These are phyloP conservation scores for Pomatostomus ruficeps DNA, from an alignment of 2,113 vertebrate species.

Conservation along the genomic window DNA sequence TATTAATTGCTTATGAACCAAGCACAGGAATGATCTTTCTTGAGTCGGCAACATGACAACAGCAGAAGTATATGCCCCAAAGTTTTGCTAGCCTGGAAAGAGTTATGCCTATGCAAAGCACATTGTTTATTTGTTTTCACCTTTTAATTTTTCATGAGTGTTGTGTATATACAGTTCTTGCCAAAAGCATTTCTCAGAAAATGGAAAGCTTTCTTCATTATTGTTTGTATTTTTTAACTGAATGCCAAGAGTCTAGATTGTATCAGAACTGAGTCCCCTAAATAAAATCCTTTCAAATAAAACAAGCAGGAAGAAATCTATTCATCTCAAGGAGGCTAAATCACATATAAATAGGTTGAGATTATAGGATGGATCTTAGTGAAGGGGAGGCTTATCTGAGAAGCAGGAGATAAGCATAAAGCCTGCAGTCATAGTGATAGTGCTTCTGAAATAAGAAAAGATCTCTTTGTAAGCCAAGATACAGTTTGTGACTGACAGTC, in stretches of 20 bases:
- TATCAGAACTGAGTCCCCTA: not conserved
- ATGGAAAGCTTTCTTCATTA: not conserved
- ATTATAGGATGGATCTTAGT: slow-evolving; percentile 12
- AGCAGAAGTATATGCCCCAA: not conserved
- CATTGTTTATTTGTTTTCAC: not conserved
- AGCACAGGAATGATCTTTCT: not conserved
- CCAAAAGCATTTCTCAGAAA: not conserved
- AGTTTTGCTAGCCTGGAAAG: not conserved
- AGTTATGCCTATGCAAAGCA: not conserved
- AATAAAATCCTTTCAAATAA: slow-evolving; percentile 23
- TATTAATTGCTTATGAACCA: not conserved
- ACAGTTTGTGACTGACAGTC: not conserved
- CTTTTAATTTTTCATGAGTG: not conserved
- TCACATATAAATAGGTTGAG: slow-evolving; percentile 7
- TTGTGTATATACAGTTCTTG: not conserved
- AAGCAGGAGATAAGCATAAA: slow-evolving; percentile 16
- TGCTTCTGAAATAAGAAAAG: slow-evolving; percentile 31
- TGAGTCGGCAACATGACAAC: not conserved
- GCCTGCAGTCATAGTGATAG: slow-evolving; percentile 13
- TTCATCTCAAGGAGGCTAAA: slow-evolving; percentile 18
- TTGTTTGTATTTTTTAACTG: not conserved
- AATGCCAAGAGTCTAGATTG: not conserved
- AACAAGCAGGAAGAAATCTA: not conserved
- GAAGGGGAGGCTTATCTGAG: slow-evolving; percentile 20
- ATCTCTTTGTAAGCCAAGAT: slow-evolving; percentile 10